Percentiles rank a stretch among this genome's conserved stretches.
phyloP scores from a whole-genome alignment of 1,140 invertebrate genomes.

The Drosophila albomicans region DNA sequence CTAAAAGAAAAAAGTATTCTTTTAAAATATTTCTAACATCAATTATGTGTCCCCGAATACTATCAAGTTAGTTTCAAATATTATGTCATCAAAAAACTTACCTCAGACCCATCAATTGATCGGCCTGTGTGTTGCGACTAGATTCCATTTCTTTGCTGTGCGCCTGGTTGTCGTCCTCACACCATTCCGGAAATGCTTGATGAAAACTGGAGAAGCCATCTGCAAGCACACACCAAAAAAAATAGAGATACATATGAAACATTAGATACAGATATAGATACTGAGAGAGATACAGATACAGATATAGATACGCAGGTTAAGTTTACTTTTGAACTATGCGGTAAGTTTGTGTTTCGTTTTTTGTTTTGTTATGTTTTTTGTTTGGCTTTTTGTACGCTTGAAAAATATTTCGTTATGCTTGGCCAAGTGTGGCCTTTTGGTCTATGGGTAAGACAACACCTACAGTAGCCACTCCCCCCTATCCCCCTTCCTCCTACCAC shows the following conservation, averaged over 20 bases:
- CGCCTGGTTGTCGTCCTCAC: constrained; percentile 87
- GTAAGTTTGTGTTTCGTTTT: constrained; percentile 28
- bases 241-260: constrained; percentile 29
- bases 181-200: constrained; percentile 94
- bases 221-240: constrained; percentile 85
- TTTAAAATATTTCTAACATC: no score
- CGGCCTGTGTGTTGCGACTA: constrained; percentile 84
- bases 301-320: constrained; percentile 35
- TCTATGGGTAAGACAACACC: constrained; percentile 76
- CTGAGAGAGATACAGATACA: constrained; percentile 43
- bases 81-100: constrained; percentile 31
- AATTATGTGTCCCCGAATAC: no score
- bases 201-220: constrained; percentile 94
- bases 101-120: constrained; percentile 86
- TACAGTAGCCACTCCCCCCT: constrained; percentile 11
- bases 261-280: constrained; percentile 50
- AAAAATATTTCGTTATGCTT: constrained; percentile 71
- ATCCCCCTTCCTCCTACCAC: not conserved
- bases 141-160: constrained; percentile 83
- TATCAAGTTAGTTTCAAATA: no score
- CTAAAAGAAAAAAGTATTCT: no score
- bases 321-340: constrained; percentile 54
- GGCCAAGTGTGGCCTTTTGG: constrained; percentile 72
- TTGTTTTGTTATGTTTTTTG: constrained; percentile 1
- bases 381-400: constrained; percentile 38